Percentiles rank a stretch among this genome's conserved stretches.
These are phyloP conservation scores for Caloenas nicobarica DNA, from an alignment of 2,113 vertebrate species.

Conservation along the genomic window DNA sequence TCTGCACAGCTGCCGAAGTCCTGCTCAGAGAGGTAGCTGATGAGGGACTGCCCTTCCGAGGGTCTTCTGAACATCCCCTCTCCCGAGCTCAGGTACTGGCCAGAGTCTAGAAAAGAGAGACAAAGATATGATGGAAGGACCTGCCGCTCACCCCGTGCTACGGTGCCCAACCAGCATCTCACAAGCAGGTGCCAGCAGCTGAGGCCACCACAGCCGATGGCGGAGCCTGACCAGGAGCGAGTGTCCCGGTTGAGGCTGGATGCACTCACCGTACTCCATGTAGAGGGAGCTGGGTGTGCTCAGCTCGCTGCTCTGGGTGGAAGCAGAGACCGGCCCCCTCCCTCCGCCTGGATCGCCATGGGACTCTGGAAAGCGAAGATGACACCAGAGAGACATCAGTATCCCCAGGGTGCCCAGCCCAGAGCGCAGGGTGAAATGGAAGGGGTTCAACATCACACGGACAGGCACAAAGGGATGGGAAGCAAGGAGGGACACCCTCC, in stretches of 20 bases:
- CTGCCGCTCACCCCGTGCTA: background rate
- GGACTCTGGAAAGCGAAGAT: conserved; percentile 77
- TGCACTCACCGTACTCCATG: conserved; percentile 85
- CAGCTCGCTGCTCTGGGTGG: conserved; percentile 75
- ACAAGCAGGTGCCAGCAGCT: background rate
- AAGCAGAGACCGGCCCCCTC: conserved; percentile 75
- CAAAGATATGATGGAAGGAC: background rate
- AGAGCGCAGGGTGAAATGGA: background rate
- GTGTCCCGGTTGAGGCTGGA: accelerated
- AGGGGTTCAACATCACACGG: background rate
- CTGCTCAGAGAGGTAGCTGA: conserved; percentile 98
- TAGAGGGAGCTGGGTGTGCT: conserved; percentile 82
- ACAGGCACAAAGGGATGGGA: conserved; percentile 1
- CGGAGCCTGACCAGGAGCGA: background rate
- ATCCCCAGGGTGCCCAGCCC: background rate
- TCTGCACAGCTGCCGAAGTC: conserved; percentile 99
- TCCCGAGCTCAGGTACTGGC: conserved; percentile 74
- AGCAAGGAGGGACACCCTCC: background rate
- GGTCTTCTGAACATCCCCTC: conserved; percentile 96
- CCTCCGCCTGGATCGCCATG: conserved; percentile 61
- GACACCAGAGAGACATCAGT: background rate
- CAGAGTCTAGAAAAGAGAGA: conserved; percentile 76
- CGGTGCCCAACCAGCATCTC: background rate
- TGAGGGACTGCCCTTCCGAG: conserved; percentile 94
- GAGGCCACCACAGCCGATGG: background rate